phyloP scores from a whole-genome alignment of 2,888 invertebrate species.

The Tolmerus cingulatus region DNA sequence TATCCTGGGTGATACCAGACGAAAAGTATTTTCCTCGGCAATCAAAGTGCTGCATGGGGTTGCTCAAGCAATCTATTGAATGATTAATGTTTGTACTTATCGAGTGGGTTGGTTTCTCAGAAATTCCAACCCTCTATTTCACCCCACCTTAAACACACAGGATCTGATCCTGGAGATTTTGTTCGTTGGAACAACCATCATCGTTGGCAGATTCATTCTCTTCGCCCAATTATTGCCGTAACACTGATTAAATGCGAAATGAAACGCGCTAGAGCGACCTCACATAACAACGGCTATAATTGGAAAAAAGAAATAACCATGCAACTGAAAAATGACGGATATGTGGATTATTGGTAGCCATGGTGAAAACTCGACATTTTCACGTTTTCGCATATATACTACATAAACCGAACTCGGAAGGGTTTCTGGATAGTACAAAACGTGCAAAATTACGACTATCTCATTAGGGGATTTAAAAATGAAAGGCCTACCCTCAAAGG shows the following conservation, averaged over 20 bases:
- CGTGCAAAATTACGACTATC: background rate
- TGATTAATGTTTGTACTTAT: background rate
- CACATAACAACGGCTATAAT: background rate
- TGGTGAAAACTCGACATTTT: background rate
- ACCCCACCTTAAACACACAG: background rate
- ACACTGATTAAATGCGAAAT: background rate
- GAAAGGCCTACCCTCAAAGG: background rate
- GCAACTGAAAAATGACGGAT: background rate
- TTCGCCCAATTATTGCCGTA: background rate
- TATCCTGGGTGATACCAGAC: background rate
- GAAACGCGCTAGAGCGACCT: background rate
- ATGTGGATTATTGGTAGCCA: background rate
- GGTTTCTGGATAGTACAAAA: background rate
- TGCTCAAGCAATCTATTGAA: background rate
- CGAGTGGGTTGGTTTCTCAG: background rate
- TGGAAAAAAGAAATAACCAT: background rate
- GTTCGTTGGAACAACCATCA: background rate
- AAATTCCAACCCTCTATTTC: background rate
- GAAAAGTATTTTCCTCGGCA: background rate
- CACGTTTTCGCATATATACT: background rate
- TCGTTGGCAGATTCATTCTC: background rate
- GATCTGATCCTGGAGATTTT: background rate
- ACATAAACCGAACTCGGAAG: background rate
- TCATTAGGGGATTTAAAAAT: background rate
- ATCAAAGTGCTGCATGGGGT: background rate